phyloP scores from a whole-genome alignment of 2,797 vertebrate species.

The Fistularia tabacaria region DNA sequence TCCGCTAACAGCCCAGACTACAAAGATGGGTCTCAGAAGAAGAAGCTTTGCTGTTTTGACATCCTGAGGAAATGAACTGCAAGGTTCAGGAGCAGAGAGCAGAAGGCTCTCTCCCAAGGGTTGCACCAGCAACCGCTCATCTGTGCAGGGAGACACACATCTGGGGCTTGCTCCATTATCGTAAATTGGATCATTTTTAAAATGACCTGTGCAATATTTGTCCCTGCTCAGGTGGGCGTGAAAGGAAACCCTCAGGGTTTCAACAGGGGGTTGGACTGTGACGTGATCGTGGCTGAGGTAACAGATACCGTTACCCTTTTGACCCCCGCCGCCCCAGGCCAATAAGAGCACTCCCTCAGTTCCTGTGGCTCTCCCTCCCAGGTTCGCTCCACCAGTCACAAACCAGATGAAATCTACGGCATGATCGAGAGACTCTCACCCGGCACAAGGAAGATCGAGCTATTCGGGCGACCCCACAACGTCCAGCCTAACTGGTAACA shows the following conservation, averaged over 20 bases:
- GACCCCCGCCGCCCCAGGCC: background rate
- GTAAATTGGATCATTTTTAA: background rate
- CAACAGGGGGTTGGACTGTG: slow-evolving; percentile 91
- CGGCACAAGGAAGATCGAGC: slow-evolving; percentile 91
- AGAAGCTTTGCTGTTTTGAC: too few relatives aligned
- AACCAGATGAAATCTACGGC: slow-evolving; percentile 94
- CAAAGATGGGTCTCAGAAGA: too few relatives aligned
- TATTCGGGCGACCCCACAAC: slow-evolving; percentile 91
- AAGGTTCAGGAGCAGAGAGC: too few relatives aligned
- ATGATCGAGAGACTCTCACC: slow-evolving; percentile 94
- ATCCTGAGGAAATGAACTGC: too few relatives aligned
- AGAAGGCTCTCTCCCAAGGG: too few relatives aligned
- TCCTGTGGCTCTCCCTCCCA: slow-evolving; percentile 37
- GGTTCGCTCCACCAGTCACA: slow-evolving; percentile 95
- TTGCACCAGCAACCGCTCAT: too few relatives aligned
- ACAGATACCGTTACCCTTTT: background rate
- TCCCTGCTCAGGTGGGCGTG: slow-evolving; percentile 81
- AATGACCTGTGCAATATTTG: background rate
- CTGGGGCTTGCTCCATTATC: too few relatives aligned
- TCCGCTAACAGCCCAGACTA: too few relatives aligned
- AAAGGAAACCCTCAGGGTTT: slow-evolving; percentile 93
- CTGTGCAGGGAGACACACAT: too few relatives aligned
- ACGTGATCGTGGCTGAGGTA: slow-evolving; percentile 94
- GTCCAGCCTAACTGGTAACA: slow-evolving; percentile 90
- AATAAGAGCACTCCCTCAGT: background rate